Evolutionary conservation across 2,888 invertebrate species (phyloP).

Genomic region (Hetaerina titia): DNA sequence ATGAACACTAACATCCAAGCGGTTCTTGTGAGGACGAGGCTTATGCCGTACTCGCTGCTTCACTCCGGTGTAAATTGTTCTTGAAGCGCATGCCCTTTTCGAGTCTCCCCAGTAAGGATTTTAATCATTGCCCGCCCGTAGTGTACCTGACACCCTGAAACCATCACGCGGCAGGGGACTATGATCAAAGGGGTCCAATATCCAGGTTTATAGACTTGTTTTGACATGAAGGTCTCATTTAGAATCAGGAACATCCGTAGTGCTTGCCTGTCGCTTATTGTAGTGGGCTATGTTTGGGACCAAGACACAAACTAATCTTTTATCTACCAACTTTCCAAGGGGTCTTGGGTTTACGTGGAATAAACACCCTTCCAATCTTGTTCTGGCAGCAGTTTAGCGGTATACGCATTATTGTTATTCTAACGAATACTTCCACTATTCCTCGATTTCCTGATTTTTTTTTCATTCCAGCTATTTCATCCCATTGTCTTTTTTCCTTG

Average conservation of each 20-base stretch:
- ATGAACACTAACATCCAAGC: background rate
- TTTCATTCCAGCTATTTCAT: no score
- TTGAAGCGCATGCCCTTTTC: background rate
- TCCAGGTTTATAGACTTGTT: background rate
- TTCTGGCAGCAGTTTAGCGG: no score
- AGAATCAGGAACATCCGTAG: background rate
- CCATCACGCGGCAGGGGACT: background rate
- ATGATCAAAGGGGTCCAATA: background rate
- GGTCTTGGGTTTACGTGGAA: no score
- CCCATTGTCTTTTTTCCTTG: no score
- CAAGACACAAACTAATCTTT: no score
- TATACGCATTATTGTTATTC: no score
- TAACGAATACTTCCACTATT: no score
- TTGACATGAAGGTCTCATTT: background rate
- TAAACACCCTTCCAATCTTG: no score
- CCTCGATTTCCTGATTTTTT: no score
- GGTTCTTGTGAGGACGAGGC: background rate
- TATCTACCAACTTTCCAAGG: no score
- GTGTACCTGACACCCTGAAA: conserved; percentile 10
- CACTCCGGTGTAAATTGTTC: background rate
- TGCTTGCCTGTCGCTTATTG: background rate
- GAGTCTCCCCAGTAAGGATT: background rate
- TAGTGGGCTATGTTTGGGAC: no score
- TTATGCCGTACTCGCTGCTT: background rate
- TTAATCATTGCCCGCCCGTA: background rate